phyloP scores from a whole-genome alignment of 1,140 invertebrate genomes.

The Steinernema feltiae region DNA sequence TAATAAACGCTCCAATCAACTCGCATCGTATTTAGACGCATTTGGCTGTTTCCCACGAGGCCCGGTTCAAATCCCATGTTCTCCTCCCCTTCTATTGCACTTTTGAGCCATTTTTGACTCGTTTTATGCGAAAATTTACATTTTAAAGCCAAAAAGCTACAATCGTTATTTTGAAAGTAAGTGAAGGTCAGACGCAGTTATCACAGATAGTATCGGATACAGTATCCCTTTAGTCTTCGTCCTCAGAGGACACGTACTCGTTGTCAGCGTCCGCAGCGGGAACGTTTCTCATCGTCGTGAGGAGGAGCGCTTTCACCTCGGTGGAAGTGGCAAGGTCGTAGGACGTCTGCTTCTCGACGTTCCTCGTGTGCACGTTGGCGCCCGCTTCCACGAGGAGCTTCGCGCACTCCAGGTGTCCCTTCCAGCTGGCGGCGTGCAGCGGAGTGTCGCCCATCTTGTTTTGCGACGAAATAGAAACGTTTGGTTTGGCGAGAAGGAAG shows the following conservation, averaged over 20 bases:
- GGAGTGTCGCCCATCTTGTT: slow-evolving; percentile 63
- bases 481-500: slow-evolving; percentile 53
- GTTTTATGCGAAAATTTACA: slow-evolving; percentile 18
- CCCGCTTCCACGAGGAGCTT: slow-evolving; percentile 61
- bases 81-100: too few relatives aligned
- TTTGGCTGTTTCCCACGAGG: too few relatives aligned
- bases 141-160: background rate
- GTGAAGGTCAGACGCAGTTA: background rate
- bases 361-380: slow-evolving; percentile 60
- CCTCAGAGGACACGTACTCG: slow-evolving; percentile 38
- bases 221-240: slow-evolving; percentile 22
- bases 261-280: slow-evolving; percentile 27
- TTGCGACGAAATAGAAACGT: slow-evolving; percentile 60
- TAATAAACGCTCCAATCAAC: background rate
- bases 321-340: slow-evolving; percentile 63
- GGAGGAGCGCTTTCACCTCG: slow-evolving; percentile 59
- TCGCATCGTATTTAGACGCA: too few relatives aligned
- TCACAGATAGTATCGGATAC: background rate
- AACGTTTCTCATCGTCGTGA: slow-evolving; percentile 50
- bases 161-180: background rate
- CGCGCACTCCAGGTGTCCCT: slow-evolving; percentile 63
- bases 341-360: slow-evolving; percentile 63
- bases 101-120: too few relatives aligned
- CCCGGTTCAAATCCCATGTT: too few relatives aligned
- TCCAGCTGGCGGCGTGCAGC: slow-evolving; percentile 63